A percentile compares a stretch with the other conserved stretches of the same genome.
phyloP scores from a whole-genome alignment of 2,797 vertebrate genomes.

The Scyliorhinus canicula region DNA sequence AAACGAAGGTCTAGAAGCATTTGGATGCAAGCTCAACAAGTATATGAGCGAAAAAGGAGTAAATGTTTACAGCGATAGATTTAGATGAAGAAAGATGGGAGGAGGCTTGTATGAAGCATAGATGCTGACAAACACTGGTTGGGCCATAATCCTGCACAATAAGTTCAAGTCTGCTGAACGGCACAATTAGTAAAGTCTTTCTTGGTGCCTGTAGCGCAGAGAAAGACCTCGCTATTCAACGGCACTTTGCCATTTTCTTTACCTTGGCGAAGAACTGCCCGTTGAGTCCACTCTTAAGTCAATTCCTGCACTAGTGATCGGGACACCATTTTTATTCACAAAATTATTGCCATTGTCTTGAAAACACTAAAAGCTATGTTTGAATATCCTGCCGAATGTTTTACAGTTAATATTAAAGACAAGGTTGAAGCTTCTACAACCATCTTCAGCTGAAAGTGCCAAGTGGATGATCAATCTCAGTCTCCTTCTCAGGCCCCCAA shows the following conservation, averaged over 20 bases:
- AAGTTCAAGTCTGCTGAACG: no score
- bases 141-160: no score
- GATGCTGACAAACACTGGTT: background rate
- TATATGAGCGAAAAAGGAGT: background rate
- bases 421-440: background rate
- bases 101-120: background rate
- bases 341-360: background rate
- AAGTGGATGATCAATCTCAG: background rate
- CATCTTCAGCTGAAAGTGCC: background rate
- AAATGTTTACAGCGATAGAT: background rate
- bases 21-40: background rate
- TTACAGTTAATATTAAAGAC: background rate
- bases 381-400: background rate
- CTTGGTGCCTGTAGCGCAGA: no score
- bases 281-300: no score
- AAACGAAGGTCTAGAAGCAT: no score
- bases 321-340: background rate
- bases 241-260: no score
- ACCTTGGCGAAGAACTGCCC: no score
- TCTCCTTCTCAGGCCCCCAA: background rate
- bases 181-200: no score
- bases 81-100: background rate
- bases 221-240: no score
- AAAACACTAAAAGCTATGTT: background rate
- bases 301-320: no score